Base-by-base conservation (phyloP, 2,113 vertebrate species). In the Rhineura floridana region DNA sequence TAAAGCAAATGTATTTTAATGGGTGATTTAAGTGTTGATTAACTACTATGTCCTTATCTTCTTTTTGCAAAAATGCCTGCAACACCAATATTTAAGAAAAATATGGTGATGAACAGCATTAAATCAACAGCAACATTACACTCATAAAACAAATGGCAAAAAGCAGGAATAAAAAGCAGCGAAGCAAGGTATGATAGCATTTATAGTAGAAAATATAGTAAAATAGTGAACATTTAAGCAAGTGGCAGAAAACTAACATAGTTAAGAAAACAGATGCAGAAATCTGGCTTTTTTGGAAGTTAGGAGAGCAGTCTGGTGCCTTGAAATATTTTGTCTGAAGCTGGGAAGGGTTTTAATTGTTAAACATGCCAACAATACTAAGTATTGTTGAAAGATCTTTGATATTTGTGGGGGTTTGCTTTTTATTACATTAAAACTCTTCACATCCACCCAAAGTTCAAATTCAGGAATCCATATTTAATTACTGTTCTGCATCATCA, bases 391-490 rank as follows among this genome's bases (percentile, higher is more conserved):
- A 91, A 91, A 93, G 69, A 90, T 87, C 90, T 96, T 95, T 95
- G 90, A 42, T 87, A 87, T 92, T 88, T 95, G 48, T 83, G 67
- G 78, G 94, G 83, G 46, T 13, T 72, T 84, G 42, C 67, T 87
- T 92, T 92, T 91, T 93, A 85, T 90, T 91, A 91, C 77, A 36
- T 92, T 91, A 92, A 91, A 94, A 87, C 78, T 93, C 59, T 89
- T 93, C 90, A 86, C 78, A 39, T 94, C 90, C 52, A 42, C 89
- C 65, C 87, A 90, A 91, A 39, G 89, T 91, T 91, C 91, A 91
- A 94, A 94, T 90, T 87, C 85, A 91, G 72, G 83, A 89, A 90
- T 90, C 91, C 90, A 93, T 90, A 87, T 91, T 92, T 89, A 95
- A 87, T 91, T 87, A 75, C 88, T 93, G 77, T 50, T 83, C 80